Evolutionary conservation across 2,797 vertebrate genomes (phyloP).

Genomic region (Spatula clypeata): DNA sequence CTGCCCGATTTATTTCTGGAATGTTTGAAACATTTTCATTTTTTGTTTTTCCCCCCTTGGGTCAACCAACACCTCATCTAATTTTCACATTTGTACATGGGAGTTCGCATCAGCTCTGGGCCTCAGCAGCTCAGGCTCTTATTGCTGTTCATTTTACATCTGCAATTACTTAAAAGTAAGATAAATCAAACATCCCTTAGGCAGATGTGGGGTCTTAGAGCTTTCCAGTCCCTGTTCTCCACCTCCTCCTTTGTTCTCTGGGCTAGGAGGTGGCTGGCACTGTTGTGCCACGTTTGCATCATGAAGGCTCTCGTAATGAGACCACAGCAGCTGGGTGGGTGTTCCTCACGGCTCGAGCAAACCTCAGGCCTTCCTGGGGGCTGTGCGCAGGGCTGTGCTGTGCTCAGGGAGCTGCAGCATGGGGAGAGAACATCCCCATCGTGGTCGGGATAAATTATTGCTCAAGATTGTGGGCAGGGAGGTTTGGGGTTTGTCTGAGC

Average conservation of each 20-base stretch:
- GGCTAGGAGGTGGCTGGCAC: neutral
- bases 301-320: neutral
- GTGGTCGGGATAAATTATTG: neutral
- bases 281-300: neutral
- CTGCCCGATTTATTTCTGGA: conserved; percentile 3
- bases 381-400: neutral
- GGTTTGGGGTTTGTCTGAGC: conserved; percentile 4
- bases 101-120: neutral
- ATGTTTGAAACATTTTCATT: neutral
- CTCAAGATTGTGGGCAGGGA: conserved; percentile 41
- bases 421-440: neutral
- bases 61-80: neutral
- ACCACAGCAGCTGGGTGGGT: neutral
- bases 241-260: neutral
- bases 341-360: neutral
- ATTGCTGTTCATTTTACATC: rapidly evolving
- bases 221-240: rapidly evolving
- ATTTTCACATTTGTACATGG: rapidly evolving
- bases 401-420: rapidly evolving
- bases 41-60: rapidly evolving
- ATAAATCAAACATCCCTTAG: neutral
- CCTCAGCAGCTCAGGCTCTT: rapidly evolving
- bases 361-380: neutral
- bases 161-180: neutral
- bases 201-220: neutral